Conservation (phyloP, 1,140 invertebrate genomes). For the Phocides pigmalion region DNA sequence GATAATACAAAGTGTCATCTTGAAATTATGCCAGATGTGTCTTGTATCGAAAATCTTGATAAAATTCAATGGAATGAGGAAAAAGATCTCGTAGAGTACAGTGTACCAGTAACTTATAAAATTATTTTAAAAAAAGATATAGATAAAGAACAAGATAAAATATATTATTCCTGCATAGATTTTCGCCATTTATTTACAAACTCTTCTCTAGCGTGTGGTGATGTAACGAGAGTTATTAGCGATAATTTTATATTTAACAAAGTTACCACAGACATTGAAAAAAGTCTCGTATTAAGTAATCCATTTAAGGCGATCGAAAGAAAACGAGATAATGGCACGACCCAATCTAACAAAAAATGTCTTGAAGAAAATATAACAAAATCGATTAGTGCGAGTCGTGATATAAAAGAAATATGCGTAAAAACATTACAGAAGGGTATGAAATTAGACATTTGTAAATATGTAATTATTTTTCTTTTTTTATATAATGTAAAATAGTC, state of each 20-base stretch:
- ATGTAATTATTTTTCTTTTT: neutral
- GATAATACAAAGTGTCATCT: slow-evolving; percentile 55
- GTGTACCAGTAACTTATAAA: slow-evolving; percentile 66
- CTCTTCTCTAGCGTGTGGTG: slow-evolving; percentile 40
- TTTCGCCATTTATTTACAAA: slow-evolving; percentile 46
- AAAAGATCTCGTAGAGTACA: slow-evolving; percentile 54
- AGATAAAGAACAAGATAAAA: slow-evolving; percentile 42
- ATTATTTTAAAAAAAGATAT: slow-evolving; percentile 56
- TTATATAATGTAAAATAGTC: too few species aligned
- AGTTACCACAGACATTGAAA: slow-evolving; percentile 21
- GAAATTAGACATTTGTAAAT: neutral
- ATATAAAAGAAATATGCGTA: neutral
- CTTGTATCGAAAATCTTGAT: slow-evolving; percentile 57
- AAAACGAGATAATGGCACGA: neutral
- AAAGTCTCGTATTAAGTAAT: neutral
- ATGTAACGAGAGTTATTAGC: slow-evolving; percentile 54
- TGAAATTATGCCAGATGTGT: slow-evolving; percentile 67
- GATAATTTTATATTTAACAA: slow-evolving; percentile 53
- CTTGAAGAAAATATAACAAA: neutral
- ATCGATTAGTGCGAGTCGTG: neutral
- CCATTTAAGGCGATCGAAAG: neutral
- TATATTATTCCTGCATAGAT: slow-evolving; percentile 71
- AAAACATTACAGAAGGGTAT: neutral
- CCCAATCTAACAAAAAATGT: neutral
- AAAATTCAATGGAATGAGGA: slow-evolving; percentile 62